A percentile compares a stretch with the other conserved stretches of the same genome.
Conservation (phyloP, 92 coral and sea anemone genomes). For the Desmophyllum pertusum region DNA sequence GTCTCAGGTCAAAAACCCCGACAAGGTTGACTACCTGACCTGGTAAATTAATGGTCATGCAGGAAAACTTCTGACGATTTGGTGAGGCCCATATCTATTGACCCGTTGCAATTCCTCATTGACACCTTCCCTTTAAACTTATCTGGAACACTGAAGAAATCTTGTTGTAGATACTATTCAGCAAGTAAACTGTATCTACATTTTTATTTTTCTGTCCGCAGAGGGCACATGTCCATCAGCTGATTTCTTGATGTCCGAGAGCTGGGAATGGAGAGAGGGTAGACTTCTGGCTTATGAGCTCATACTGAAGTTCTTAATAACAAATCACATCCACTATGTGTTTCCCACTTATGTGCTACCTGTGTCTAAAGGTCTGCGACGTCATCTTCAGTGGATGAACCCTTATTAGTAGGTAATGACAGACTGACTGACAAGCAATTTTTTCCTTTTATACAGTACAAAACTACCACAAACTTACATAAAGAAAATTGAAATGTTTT, state of each 20-base stretch:
- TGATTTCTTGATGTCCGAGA: constrained; percentile 72
- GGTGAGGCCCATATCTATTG: too few species aligned
- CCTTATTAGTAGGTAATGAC: constrained; percentile 68
- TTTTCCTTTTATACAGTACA: too few species aligned
- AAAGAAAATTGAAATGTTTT: too few species aligned
- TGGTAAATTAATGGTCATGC: too few species aligned
- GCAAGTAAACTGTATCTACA: neutral
- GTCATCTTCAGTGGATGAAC: constrained; percentile 93
- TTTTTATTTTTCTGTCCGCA: neutral
- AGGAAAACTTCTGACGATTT: too few species aligned
- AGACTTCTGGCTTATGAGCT: constrained; percentile 94
- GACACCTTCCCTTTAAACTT: too few species aligned
- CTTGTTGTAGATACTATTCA: too few species aligned
- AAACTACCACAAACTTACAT: too few species aligned
- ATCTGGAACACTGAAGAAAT: too few species aligned
- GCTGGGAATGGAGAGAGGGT: constrained; percentile 99
- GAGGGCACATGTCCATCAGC: constrained; percentile 45
- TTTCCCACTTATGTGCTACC: constrained; percentile 94
- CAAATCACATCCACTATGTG: constrained; percentile 95
- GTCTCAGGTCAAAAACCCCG: too few species aligned
- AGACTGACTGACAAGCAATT: neutral
- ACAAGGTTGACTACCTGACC: too few species aligned
- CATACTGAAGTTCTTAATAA: constrained; percentile 87
- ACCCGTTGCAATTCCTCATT: too few species aligned
- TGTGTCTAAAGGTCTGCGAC: constrained; percentile 70